Evolutionary conservation across 2,888 invertebrate genomes (phyloP).

Genomic region (Ethmia dodecea): DNA sequence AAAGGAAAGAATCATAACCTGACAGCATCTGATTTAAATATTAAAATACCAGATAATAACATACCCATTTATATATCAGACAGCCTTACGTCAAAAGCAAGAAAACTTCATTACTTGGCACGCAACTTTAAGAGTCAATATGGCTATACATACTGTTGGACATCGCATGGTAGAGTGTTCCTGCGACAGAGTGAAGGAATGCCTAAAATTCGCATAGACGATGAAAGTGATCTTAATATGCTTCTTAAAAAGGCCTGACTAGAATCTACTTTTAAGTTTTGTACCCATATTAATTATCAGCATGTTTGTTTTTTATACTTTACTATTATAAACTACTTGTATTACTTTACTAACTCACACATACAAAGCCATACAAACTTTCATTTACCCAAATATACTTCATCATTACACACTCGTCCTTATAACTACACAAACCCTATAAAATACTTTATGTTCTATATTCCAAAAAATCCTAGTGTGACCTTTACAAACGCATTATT

Average conservation of each 20-base stretch:
- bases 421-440: not conserved
- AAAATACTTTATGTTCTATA: not conserved
- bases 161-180: conserved; percentile 3
- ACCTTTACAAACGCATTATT: no score
- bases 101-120: not conserved
- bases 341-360: not conserved
- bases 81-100: conserved; percentile 3
- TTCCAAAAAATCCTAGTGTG: not conserved
- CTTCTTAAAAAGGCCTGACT: no score
- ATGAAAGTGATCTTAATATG: not conserved
- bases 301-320: not conserved
- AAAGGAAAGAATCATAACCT: conserved; percentile 1
- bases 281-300: not conserved
- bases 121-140: not conserved
- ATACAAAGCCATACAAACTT: not conserved
- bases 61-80: conserved; percentile 4
- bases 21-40: not conserved
- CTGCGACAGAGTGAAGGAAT: conserved; percentile 2
- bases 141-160: conserved; percentile 1
- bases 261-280: not conserved
- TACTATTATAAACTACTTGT: not conserved
- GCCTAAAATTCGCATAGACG: not conserved
- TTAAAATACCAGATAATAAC: not conserved
- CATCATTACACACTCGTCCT: not conserved
- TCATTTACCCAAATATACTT: not conserved